phyloP scores from a whole-genome alignment of 2,113 vertebrate genomes.

The Microtus pennsylvanicus region DNA sequence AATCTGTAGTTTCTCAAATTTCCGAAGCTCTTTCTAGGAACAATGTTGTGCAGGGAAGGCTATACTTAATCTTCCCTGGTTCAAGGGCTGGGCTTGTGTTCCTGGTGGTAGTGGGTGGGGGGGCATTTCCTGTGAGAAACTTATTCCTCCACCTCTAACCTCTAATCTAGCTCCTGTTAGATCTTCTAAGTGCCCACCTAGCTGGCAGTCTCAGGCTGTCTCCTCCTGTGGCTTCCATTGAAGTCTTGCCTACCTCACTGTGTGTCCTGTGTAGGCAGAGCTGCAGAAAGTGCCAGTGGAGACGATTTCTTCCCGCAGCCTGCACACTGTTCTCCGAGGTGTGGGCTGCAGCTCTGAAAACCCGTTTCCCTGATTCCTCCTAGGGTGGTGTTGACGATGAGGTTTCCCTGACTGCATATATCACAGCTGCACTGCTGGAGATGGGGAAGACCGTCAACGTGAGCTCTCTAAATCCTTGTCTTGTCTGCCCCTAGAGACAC shows the following conservation, averaged over 20 bases:
- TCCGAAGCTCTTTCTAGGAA: neutral
- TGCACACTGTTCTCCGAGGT: neutral
- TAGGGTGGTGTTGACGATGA: slow-evolving; percentile 93
- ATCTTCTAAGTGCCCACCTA: neutral
- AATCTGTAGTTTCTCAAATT: neutral
- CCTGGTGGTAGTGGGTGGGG: neutral
- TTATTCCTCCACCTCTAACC: neutral
- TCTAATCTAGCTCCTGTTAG: neutral
- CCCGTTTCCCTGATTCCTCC: neutral
- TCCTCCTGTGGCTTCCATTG: neutral
- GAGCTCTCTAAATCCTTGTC: neutral
- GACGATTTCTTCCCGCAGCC: neutral
- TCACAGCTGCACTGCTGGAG: slow-evolving; percentile 91
- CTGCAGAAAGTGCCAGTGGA: neutral
- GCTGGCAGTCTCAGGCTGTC: neutral
- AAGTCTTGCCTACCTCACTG: neutral
- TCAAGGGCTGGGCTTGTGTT: neutral
- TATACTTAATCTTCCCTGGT: neutral
- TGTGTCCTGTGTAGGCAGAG: neutral
- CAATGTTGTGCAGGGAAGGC: neutral
- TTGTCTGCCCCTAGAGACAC: neutral
- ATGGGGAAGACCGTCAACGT: slow-evolving; percentile 72
- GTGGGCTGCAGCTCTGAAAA: neutral
- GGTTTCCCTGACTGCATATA: slow-evolving; percentile 90
- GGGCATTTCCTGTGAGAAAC: neutral